Conservation (phyloP, 1,140 invertebrate genomes). For the Periplaneta americana region DNA sequence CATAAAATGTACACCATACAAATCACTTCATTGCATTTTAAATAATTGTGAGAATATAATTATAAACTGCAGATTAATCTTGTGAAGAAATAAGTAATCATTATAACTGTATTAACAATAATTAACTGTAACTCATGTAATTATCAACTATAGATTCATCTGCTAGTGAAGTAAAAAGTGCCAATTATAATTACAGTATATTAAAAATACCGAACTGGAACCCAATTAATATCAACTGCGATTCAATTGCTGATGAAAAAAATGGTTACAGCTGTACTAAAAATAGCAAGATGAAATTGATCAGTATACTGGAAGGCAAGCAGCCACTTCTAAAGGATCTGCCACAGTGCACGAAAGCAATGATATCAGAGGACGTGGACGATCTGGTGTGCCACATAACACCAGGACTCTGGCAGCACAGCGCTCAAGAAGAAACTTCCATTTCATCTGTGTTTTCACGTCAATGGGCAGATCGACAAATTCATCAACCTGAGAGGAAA, state of each 20-base stretch:
- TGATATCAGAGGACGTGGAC: background rate
- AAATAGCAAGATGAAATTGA: background rate
- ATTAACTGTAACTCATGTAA: no score
- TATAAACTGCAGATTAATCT: no score
- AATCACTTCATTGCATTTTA: no score
- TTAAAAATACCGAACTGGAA: background rate
- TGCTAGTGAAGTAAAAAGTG: background rate
- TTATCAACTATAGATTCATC: background rate
- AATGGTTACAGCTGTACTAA: no score
- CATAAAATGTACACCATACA: no score
- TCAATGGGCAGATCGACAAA: background rate
- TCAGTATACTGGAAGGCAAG: slow-evolving; percentile 1
- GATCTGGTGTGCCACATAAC: background rate
- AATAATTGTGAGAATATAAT: no score
- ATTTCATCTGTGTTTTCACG: background rate
- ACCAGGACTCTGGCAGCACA: slow-evolving; percentile 2
- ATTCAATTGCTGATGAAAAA: no score
- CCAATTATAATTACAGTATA: no score
- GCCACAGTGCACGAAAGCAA: background rate
- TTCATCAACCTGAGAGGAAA: background rate
- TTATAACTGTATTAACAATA: no score
- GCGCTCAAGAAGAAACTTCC: background rate
- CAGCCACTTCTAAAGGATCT: slow-evolving; percentile 7
- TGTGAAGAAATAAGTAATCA: no score
- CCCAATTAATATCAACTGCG: background rate